Conservation (phyloP, 2,888 invertebrate species). For the Nasonovia ribisnigri region DNA sequence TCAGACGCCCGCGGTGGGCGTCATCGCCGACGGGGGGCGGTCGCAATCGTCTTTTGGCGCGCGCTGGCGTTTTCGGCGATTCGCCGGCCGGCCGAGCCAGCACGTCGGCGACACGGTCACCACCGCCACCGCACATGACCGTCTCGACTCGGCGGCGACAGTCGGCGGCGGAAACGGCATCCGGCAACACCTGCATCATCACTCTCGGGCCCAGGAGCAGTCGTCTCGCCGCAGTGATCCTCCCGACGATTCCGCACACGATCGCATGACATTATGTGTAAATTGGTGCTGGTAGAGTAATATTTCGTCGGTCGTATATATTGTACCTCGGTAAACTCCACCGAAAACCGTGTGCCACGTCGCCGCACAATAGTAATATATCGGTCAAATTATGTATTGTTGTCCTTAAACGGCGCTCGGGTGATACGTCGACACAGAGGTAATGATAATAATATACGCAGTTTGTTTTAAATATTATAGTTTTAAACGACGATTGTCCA, state of each 20-base stretch:
- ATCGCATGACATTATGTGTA: background rate
- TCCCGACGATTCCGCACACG: background rate
- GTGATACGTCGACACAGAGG: background rate
- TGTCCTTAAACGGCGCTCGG: background rate
- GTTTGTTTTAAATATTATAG: background rate
- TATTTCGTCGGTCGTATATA: background rate
- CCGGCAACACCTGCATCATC: constrained; percentile 25
- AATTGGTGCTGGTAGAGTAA: background rate
- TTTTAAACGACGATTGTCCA: background rate
- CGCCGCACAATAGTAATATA: background rate
- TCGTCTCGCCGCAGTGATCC: background rate
- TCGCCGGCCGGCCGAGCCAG: constrained; percentile 33
- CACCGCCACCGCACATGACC: background rate
- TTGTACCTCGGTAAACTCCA: background rate
- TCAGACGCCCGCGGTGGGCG: constrained; percentile 56
- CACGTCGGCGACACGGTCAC: constrained; percentile 42
- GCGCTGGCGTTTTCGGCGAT: constrained; percentile 59
- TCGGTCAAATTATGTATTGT: background rate
- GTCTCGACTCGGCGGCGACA: background rate
- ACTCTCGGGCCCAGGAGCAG: background rate
- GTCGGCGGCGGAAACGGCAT: constrained; percentile 40
- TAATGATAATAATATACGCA: background rate
- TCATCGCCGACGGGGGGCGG: constrained; percentile 41
- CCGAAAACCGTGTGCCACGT: background rate
- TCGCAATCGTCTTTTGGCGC: constrained; percentile 57